Evolutionary conservation across 2,888 invertebrate genomes (phyloP).

Genomic region (Chloromyia formosa): DNA sequence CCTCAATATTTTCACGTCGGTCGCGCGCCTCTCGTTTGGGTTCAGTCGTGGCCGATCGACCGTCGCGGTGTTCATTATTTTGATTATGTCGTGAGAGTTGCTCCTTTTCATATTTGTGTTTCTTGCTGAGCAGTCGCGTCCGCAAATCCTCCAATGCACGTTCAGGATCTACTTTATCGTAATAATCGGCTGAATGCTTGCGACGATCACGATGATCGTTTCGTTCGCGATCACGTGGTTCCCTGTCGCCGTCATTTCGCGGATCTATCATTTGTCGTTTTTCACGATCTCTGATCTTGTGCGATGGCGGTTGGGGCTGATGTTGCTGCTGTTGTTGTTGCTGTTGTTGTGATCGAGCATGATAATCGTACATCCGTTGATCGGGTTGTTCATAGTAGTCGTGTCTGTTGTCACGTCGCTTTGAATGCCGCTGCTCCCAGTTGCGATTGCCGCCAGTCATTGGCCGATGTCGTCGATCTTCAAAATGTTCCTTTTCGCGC

Average conservation of each 20-base stretch:
- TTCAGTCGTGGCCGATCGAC: slow-evolving; percentile 1
- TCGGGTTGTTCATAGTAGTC: slow-evolving; percentile 51
- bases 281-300: slow-evolving; percentile 51
- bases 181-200: slow-evolving; percentile 60
- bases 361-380: slow-evolving; percentile 52
- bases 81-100: slow-evolving; percentile 60
- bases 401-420: slow-evolving; percentile 55
- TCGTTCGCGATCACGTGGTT: slow-evolving; percentile 47
- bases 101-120: slow-evolving; percentile 73
- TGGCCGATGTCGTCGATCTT: slow-evolving; percentile 54
- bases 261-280: slow-evolving; percentile 59
- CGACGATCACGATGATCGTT: slow-evolving; percentile 49
- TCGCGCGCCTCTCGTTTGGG: slow-evolving; percentile 15
- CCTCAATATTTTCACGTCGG: slow-evolving; percentile 59
- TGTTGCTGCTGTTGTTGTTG: slow-evolving; percentile 48
- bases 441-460: slow-evolving; percentile 55
- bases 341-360: slow-evolving; percentile 52
- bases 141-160: slow-evolving; percentile 79
- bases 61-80: slow-evolving; percentile 36
- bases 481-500: slow-evolving; percentile 33
- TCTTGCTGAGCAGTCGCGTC: slow-evolving; percentile 75
- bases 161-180: slow-evolving; percentile 65
- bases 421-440: slow-evolving; percentile 57
- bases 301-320: neutral
- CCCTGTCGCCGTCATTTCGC: neutral